phyloP scores from a whole-genome alignment of 2,113 vertebrate species.

The Pao palembangensis region DNA sequence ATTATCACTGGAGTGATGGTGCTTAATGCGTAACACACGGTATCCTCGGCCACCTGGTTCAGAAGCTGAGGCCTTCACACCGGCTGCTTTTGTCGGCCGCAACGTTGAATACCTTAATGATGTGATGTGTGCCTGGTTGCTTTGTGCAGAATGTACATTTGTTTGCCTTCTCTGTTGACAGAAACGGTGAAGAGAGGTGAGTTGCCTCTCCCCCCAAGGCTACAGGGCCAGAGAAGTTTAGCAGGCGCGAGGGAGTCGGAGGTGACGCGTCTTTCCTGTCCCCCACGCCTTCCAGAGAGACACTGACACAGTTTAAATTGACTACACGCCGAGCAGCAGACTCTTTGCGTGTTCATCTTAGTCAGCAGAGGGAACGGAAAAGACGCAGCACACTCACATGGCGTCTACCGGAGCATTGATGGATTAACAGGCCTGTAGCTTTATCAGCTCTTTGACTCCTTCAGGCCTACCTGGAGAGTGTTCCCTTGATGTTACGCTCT shows the following conservation, averaged over 20 bases:
- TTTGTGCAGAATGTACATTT: slow-evolving; percentile 29
- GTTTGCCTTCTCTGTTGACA: slow-evolving; percentile 61
- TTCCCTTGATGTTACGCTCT: slow-evolving; percentile 24
- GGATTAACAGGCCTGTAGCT: slow-evolving; percentile 16
- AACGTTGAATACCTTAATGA: slow-evolving; percentile 37
- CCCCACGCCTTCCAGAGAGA: neutral
- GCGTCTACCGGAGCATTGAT: slow-evolving; percentile 24
- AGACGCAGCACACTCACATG: slow-evolving; percentile 12
- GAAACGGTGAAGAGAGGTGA: slow-evolving; percentile 32
- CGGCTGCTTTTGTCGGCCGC: slow-evolving; percentile 9
- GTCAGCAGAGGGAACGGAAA: neutral
- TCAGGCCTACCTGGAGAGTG: neutral
- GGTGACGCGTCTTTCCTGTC: slow-evolving; percentile 45
- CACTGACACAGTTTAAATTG: slow-evolving; percentile 9
- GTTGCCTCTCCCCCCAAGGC: slow-evolving; percentile 22
- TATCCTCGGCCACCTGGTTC: slow-evolving; percentile 34
- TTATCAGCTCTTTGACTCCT: slow-evolving; percentile 3
- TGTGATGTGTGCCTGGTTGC: slow-evolving; percentile 26
- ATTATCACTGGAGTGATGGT: slow-evolving; percentile 24
- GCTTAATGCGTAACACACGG: slow-evolving; percentile 28
- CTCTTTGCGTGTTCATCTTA: slow-evolving; percentile 4
- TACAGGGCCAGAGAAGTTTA: slow-evolving; percentile 34
- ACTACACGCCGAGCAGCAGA: neutral
- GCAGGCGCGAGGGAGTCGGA: slow-evolving; percentile 31
- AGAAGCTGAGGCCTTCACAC: neutral